These are phyloP conservation scores for Callionymus lyra DNA, from an alignment of 2,113 vertebrate species.

Conservation along the genomic window DNA sequence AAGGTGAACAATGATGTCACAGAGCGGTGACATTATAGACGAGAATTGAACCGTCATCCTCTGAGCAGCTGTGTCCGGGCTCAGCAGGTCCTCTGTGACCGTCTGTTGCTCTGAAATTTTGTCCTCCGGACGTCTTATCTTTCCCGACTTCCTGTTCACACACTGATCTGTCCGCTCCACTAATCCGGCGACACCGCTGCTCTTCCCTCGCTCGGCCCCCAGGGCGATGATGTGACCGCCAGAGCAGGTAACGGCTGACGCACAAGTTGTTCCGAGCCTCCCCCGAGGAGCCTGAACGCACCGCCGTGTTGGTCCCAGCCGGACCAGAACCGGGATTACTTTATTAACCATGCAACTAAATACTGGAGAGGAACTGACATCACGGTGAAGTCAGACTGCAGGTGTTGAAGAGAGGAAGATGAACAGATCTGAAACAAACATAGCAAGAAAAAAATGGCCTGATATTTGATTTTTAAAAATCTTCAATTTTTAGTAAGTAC, in stretches of 20 bases:
- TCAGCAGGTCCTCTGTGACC: slow-evolving; percentile 27
- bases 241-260: slow-evolving; percentile 43
- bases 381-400: slow-evolving; percentile 44
- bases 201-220: slow-evolving; percentile 27
- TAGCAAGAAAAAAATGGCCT: no score
- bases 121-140: slow-evolving; percentile 35
- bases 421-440: no score
- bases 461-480: no score
- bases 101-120: slow-evolving; percentile 26
- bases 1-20: no score
- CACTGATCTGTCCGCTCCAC: slow-evolving; percentile 18
- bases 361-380: slow-evolving; percentile 25
- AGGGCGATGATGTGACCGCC: slow-evolving; percentile 30
- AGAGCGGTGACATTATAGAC: no score
- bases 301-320: slow-evolving; percentile 15
- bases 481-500: no score
- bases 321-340: slow-evolving; percentile 21
- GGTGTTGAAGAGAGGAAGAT: slow-evolving; percentile 24
- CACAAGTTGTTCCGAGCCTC: slow-evolving; percentile 10
- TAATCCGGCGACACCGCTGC: slow-evolving; percentile 33
- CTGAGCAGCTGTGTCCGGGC: slow-evolving; percentile 36
- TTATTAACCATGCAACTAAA: slow-evolving; percentile 23
- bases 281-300: slow-evolving; percentile 9
- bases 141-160: slow-evolving; percentile 44
- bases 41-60: slow-evolving; percentile 12